Conservation (phyloP, 2,113 vertebrate genomes). For the Aleadryas rufinucha region DNA sequence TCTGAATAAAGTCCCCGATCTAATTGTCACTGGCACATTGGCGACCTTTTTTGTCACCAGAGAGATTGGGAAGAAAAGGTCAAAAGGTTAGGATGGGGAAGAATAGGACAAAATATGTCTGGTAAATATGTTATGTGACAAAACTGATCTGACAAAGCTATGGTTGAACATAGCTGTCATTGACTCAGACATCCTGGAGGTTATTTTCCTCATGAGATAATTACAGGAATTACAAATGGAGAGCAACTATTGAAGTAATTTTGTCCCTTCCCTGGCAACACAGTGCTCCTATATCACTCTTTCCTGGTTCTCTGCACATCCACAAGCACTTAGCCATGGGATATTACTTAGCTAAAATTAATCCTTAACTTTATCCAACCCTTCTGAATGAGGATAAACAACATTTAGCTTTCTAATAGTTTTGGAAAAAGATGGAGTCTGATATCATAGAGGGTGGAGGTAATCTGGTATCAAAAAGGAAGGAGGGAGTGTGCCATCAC, state of each 20-base stretch:
- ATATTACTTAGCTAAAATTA: background rate
- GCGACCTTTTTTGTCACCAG: background rate
- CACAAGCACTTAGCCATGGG: background rate
- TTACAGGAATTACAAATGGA: background rate
- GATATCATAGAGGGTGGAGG: background rate
- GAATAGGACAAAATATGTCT: background rate
- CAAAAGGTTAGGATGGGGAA: background rate
- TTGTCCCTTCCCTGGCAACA: background rate
- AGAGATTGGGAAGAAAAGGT: background rate
- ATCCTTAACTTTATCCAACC: background rate
- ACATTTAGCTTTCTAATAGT: background rate
- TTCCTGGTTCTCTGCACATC: background rate
- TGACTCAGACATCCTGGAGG: background rate
- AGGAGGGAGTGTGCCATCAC: background rate
- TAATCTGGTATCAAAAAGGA: background rate
- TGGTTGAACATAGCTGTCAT: background rate
- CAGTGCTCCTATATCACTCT: background rate
- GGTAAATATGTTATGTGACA: background rate
- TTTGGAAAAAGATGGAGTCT: background rate
- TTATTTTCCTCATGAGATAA: background rate
- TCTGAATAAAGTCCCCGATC: background rate
- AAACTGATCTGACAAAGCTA: background rate
- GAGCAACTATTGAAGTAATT: background rate
- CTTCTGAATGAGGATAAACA: background rate
- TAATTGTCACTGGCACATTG: background rate